A percentile compares a stretch with the other conserved stretches of the same genome.
phyloP scores from a whole-genome alignment of 1,140 invertebrate species.

The Steinernema khuongi region DNA sequence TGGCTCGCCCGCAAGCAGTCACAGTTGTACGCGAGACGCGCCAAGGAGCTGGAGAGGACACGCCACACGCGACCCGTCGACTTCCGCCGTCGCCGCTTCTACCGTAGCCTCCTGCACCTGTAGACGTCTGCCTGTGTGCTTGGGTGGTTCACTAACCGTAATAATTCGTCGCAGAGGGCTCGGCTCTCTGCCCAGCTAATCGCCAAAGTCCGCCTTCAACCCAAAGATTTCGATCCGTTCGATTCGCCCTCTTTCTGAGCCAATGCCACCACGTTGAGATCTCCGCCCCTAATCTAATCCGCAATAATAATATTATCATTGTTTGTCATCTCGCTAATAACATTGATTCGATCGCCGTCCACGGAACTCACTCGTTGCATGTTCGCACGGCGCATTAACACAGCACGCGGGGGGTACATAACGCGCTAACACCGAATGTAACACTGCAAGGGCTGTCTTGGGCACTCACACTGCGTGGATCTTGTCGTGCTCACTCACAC shows the following conservation, averaged over 20 bases:
- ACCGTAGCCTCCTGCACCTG: not conserved
- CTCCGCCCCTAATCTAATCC: slow-evolving; percentile 1
- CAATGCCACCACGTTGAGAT: slow-evolving; percentile 2
- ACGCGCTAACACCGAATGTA: no score
- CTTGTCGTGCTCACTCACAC: no score
- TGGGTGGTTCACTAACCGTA: slow-evolving; percentile 16
- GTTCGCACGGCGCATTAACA: no score
- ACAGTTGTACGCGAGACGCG: not conserved
- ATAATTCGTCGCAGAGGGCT: not conserved
- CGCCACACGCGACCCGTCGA: not conserved
- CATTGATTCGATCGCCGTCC: not conserved
- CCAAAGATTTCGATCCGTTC: not conserved
- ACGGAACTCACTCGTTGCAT: no score
- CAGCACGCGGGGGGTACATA: no score
- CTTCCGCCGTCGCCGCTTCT: not conserved
- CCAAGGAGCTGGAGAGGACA: not conserved
- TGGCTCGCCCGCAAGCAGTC: slow-evolving; percentile 2
- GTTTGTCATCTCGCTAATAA: not conserved
- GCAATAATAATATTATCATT: slow-evolving; percentile 5
- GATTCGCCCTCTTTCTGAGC: not conserved
- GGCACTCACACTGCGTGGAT: no score
- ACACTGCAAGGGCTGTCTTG: no score
- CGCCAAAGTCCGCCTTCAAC: not conserved
- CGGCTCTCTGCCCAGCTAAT: no score
- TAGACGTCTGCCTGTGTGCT: not conserved